These are phyloP conservation scores for Ericerus pela DNA, from an alignment of 1,140 invertebrate genomes.

Conservation along the genomic window DNA sequence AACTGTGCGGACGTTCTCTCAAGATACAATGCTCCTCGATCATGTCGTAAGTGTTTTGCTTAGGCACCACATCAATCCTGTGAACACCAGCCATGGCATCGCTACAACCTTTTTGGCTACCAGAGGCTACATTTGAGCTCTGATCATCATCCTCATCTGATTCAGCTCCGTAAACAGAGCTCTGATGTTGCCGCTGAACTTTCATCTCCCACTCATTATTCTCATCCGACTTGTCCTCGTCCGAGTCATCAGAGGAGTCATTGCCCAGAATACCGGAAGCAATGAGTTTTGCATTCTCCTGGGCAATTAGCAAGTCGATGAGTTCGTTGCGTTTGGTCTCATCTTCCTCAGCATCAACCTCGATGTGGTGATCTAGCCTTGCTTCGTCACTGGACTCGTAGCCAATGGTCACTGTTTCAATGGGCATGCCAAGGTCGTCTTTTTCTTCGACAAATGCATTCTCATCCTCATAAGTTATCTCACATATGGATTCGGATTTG, in stretches of 20 bases:
- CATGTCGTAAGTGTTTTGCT: slow-evolving; percentile 14
- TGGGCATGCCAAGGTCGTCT: background rate
- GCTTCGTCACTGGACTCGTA: background rate
- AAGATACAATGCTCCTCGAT: no score
- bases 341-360: slow-evolving; percentile 18
- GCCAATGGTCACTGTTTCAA: background rate
- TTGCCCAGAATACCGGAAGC: slow-evolving; percentile 12
- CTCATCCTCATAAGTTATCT: background rate
- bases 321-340: slow-evolving; percentile 20
- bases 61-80: slow-evolving; percentile 9
- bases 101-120: slow-evolving; percentile 23
- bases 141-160: no score
- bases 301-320: slow-evolving; percentile 23
- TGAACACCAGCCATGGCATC: no score
- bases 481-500: no score
- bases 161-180: no score
- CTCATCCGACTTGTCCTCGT: slow-evolving; percentile 11
- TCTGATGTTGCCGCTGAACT: slow-evolving; percentile 19
- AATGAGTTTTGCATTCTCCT: slow-evolving; percentile 20
- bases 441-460: background rate
- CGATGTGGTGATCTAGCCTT: no score
- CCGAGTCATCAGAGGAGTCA: slow-evolving; percentile 15
- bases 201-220: background rate
- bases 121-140: slow-evolving; percentile 20
- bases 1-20: no score